Evolutionary conservation across 2,797 vertebrate genomes (phyloP).

Genomic region (Hippopotamyrus pictus): DNA sequence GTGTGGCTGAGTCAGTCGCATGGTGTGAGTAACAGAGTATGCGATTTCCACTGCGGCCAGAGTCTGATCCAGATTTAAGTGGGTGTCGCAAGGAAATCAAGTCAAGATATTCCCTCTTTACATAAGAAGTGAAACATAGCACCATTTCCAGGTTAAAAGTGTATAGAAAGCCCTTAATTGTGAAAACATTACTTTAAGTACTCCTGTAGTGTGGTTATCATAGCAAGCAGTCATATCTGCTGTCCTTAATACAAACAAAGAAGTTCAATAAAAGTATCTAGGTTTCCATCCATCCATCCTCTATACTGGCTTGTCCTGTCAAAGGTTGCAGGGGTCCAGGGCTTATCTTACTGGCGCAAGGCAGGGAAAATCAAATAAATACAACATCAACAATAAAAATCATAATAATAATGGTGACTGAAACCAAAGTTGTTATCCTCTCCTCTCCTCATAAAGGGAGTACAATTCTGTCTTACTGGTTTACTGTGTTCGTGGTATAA

Average conservation of each 20-base stretch:
- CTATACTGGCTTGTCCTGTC: neutral
- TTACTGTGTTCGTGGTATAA: neutral
- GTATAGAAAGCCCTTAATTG: neutral
- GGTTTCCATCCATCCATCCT: neutral
- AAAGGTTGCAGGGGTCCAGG: neutral
- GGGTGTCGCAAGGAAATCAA: neutral
- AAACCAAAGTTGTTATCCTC: neutral
- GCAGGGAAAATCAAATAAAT: neutral
- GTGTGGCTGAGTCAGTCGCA: constrained; percentile 58
- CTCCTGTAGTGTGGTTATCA: neutral
- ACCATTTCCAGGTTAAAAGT: neutral
- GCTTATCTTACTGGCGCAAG: neutral
- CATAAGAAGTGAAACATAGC: neutral
- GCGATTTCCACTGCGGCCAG: constrained; percentile 48
- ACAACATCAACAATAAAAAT: neutral
- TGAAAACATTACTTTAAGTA: neutral
- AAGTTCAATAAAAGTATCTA: neutral
- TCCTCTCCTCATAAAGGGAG: neutral
- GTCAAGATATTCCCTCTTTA: neutral
- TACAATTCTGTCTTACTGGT: neutral
- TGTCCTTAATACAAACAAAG: neutral
- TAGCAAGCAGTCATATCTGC: neutral
- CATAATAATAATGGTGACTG: neutral
- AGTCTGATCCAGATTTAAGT: constrained; percentile 36
- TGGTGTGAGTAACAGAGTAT: constrained; percentile 64